Conservation (phyloP, 2,888 invertebrate species). For the Acanthosepion esculentum region DNA sequence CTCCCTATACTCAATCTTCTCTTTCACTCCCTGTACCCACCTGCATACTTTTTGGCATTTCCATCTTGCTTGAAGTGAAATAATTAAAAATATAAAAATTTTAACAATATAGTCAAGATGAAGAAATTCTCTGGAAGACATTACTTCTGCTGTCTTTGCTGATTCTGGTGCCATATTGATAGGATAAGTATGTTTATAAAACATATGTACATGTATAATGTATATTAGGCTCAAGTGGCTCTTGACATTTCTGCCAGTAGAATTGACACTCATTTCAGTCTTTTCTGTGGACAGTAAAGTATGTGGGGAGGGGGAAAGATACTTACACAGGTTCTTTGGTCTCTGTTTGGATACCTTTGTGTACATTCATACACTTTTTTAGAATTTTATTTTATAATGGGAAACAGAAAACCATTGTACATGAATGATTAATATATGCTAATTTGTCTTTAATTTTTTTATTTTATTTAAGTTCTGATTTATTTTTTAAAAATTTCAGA, state of each 20-base stretch:
- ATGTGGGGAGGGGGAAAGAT: neutral
- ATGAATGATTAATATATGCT: neutral
- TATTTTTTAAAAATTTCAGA: too few relatives aligned
- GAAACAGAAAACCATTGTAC: neutral
- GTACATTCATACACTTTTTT: neutral
- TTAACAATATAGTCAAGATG: neutral
- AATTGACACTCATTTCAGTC: neutral
- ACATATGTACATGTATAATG: neutral
- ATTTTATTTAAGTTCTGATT: neutral
- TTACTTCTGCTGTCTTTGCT: neutral
- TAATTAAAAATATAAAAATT: too few relatives aligned
- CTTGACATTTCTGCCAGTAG: neutral
- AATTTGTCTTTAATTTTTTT: neutral
- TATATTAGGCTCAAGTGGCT: neutral
- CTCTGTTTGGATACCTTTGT: neutral
- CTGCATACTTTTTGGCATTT: too few relatives aligned
- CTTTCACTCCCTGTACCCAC: too few relatives aligned
- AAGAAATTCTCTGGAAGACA: neutral
- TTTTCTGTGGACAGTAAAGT: neutral
- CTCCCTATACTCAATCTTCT: too few relatives aligned
- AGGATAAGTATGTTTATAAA: constrained; percentile 18
- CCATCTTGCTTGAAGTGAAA: too few relatives aligned
- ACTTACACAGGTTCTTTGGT: neutral
- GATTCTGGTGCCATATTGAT: neutral
- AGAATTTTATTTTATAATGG: neutral